A percentile compares a stretch with the other conserved stretches of the same genome.
phyloP scores from a whole-genome alignment of 2,888 invertebrate genomes.

The Emmelina monodactyla region DNA sequence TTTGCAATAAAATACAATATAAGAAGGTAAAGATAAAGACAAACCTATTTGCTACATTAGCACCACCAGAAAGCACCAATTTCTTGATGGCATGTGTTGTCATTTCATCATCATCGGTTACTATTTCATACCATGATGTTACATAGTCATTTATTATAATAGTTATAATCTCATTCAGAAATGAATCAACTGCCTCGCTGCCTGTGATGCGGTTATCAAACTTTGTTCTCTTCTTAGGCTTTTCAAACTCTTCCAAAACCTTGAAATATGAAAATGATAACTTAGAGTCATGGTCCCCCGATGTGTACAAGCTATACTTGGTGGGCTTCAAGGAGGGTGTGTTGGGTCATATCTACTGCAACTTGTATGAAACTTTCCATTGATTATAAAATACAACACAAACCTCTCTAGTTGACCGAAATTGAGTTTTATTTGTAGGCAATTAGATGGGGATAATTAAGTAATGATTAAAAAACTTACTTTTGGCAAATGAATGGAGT shows the following conservation, averaged over 20 bases:
- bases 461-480: constrained; percentile 26
- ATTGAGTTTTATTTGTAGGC: too few relatives aligned
- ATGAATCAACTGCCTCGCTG: constrained; percentile 85
- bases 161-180: constrained; percentile 83
- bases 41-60: constrained; percentile 74
- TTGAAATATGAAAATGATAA: too few relatives aligned
- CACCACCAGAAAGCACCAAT: constrained; percentile 70
- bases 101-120: constrained; percentile 79
- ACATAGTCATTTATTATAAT: constrained; percentile 85
- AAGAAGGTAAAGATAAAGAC: constrained; percentile 1
- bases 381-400: background rate
- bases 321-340: constrained; percentile 81
- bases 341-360: constrained; percentile 96
- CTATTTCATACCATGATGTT: constrained; percentile 73
- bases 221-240: constrained; percentile 29
- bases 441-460: too few relatives aligned
- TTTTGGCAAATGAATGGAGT: constrained; percentile 44
- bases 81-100: constrained; percentile 70
- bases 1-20: background rate
- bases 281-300: constrained; percentile 90
- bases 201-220: constrained; percentile 76
- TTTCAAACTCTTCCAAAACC: constrained; percentile 44
- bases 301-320: constrained; percentile 93
- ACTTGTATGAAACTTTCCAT: constrained; percentile 97
- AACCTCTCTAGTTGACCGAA: too few relatives aligned